These are phyloP conservation scores for Orbicella faveolata DNA, from an alignment of 64 coral and sea anemone genomes.

Conservation along the genomic window DNA sequence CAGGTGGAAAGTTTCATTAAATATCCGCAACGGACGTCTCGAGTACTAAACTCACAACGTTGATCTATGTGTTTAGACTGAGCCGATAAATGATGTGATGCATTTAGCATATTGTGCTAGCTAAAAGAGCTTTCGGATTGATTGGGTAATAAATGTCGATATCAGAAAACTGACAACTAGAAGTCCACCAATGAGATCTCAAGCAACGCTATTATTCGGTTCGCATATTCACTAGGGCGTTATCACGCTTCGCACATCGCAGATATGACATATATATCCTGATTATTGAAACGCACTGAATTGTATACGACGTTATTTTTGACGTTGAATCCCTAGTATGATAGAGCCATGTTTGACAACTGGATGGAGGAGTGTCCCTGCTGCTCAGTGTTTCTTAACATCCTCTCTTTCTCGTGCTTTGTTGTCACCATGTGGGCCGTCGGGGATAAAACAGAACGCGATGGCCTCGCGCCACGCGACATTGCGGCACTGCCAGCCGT, in stretches of 20 bases:
- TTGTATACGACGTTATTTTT: neutral
- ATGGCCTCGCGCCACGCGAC: conserved; percentile 55
- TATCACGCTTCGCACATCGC: no score
- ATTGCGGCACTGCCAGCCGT: conserved; percentile 51
- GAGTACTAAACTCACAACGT: neutral
- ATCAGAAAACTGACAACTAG: neutral
- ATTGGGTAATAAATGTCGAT: neutral
- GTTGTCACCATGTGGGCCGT: conserved; percentile 27
- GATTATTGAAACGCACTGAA: neutral
- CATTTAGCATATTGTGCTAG: neutral
- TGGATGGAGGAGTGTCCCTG: conserved; percentile 71
- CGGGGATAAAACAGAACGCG: conserved; percentile 33
- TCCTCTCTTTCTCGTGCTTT: conserved; percentile 29
- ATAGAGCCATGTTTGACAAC: conserved; percentile 53
- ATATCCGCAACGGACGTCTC: neutral
- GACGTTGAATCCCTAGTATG: neutral
- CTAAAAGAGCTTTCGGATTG: neutral
- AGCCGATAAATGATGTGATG: neutral
- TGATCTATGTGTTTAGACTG: conserved; percentile 6
- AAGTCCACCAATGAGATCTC: neutral
- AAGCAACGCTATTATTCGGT: neutral
- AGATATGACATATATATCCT: no score
- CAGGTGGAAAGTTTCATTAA: neutral
- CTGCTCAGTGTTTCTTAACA: conserved; percentile 61
- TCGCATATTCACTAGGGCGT: no score